phyloP scores from a whole-genome alignment of 2,113 vertebrate genomes.

The Theristicus caerulescens region DNA sequence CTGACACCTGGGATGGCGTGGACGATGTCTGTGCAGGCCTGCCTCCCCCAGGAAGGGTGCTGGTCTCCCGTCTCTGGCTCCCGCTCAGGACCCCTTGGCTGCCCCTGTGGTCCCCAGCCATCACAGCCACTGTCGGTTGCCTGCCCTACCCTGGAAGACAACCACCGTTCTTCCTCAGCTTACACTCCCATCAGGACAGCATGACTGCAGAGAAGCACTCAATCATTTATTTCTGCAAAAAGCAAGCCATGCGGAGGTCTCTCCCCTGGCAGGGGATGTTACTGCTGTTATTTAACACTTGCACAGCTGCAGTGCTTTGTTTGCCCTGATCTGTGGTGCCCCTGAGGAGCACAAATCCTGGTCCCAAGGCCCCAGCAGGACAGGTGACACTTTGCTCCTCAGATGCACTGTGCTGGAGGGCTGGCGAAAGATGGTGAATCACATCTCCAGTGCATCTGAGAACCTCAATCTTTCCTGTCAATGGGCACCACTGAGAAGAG shows the following conservation, averaged over 20 bases:
- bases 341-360: background rate
- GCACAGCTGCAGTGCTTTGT: background rate
- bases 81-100: fast-evolving
- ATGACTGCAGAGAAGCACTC: background rate
- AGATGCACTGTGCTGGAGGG: background rate
- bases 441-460: fast-evolving
- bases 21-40: fast-evolving
- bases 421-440: background rate
- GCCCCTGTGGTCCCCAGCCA: fast-evolving
- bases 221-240: background rate
- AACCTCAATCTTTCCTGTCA: background rate
- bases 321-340: background rate
- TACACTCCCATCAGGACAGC: background rate
- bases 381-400: background rate
- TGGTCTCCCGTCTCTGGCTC: background rate
- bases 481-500: background rate
- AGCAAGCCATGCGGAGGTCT: fast-evolving
- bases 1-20: fast-evolving
- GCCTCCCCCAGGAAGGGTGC: background rate
- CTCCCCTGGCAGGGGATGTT: no score
- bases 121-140: background rate
- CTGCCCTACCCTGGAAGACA: background rate
- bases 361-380: background rate
- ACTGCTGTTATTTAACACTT: background rate
- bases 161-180: background rate